Percentiles rank a stretch among this genome's conserved stretches.
Evolutionary conservation across 2,888 invertebrate genomes (phyloP).

Genomic region (Antheraea assamensis): DNA sequence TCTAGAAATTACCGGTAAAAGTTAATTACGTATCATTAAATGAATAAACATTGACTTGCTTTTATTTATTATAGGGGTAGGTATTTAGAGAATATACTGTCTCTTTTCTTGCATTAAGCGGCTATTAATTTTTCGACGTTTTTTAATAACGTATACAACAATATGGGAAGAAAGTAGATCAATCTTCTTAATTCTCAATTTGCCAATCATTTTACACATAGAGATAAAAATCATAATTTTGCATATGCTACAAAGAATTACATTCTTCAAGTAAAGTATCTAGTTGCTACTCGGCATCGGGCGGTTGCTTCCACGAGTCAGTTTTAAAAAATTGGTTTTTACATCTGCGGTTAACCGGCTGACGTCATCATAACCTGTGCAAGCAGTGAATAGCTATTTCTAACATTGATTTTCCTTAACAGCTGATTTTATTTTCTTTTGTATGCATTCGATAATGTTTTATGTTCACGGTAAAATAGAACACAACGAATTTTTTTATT

Average conservation of each 20-base stretch:
- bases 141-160: neutral
- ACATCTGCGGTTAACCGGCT: conserved; percentile 16
- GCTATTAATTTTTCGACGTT: neutral
- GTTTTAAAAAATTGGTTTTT: neutral
- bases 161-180: neutral
- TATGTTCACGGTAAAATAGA: neutral
- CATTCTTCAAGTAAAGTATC: neutral
- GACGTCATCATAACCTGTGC: conserved; percentile 11
- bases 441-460: neutral
- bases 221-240: neutral
- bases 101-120: neutral
- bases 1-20: neutral
- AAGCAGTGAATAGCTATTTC: conserved; percentile 3
- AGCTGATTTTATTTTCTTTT: conserved; percentile 1
- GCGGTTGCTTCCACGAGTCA: neutral
- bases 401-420: conserved; percentile 9
- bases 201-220: neutral
- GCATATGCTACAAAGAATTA: neutral
- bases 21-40: neutral
- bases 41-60: neutral
- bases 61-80: neutral
- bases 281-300: neutral
- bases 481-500: neutral
- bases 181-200: neutral
- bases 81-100: neutral